Evolutionary conservation across 1,140 invertebrate genomes (phyloP).

Genomic region (Pantala flavescens): DNA sequence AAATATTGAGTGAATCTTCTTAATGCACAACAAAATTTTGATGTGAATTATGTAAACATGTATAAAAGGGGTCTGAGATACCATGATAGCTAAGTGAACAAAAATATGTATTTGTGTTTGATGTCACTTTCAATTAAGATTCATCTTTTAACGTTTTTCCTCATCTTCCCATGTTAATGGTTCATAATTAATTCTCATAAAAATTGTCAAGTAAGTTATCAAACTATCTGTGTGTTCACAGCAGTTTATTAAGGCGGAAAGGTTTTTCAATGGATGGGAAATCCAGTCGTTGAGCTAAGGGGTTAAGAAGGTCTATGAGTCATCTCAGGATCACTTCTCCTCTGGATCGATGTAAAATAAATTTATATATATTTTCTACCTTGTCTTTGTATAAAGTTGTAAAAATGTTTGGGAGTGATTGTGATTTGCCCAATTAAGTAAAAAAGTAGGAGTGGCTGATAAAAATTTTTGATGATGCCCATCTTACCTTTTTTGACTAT

Average conservation of each 20-base stretch:
- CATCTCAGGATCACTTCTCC: not conserved
- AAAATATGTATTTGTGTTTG: no score
- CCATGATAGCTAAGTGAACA: no score
- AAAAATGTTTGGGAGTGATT: not conserved
- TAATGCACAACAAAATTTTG: no score
- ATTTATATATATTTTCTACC: slow-evolving; percentile 11
- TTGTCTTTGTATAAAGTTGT: slow-evolving; percentile 10
- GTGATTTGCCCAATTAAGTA: not conserved
- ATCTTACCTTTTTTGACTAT: not conserved
- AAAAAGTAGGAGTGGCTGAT: not conserved
- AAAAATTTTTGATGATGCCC: not conserved
- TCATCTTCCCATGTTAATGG: not conserved
- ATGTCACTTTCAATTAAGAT: no score
- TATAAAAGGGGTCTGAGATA: no score
- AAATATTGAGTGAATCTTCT: no score
- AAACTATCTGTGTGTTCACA: slow-evolving; percentile 1
- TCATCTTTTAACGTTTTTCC: no score
- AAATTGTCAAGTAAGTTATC: slow-evolving; percentile 1
- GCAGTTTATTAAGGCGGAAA: not conserved
- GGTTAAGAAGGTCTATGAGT: no score
- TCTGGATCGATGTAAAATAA: not conserved
- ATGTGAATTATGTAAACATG: no score
- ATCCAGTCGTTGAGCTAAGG: not conserved
- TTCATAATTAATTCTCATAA: slow-evolving; percentile 7
- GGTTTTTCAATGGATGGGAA: slow-evolving; percentile 1